These are phyloP conservation scores for Lasioglossum villosulum DNA, from an alignment of 2,888 invertebrate genomes.

Conservation along the genomic window DNA sequence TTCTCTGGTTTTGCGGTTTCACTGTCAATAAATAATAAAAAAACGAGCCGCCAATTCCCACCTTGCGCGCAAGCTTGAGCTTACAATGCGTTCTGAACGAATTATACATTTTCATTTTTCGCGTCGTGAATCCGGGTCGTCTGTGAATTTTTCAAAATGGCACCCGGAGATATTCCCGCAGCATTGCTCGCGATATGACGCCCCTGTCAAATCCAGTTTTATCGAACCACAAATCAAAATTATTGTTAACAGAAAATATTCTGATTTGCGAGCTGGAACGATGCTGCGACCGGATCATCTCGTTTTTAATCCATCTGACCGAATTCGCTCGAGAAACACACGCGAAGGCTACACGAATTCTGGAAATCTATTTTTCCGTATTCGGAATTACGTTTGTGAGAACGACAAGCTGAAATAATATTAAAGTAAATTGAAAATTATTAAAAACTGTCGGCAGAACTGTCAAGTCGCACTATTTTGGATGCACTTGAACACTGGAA, in stretches of 20 bases:
- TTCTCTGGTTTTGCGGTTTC: neutral
- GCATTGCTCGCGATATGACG: neutral
- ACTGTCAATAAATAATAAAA: no score
- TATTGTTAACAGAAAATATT: neutral
- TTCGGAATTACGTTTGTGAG: neutral
- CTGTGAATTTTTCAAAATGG: neutral
- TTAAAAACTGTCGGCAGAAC: no score
- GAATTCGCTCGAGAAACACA: neutral
- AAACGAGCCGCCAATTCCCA: no score
- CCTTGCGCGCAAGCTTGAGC: neutral
- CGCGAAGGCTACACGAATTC: neutral
- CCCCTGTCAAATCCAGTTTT: neutral
- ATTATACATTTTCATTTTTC: slow-evolving; percentile 6
- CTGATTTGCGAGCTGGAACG: neutral
- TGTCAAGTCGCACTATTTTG: neutral
- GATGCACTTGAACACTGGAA: no score
- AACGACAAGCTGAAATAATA: neutral
- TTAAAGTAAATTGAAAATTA: no score
- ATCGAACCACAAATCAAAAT: slow-evolving; percentile 9
- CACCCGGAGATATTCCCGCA: neutral
- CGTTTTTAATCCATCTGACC: neutral
- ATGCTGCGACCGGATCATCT: neutral
- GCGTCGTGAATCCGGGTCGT: neutral
- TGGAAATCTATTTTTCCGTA: neutral
- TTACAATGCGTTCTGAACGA: neutral